Percentiles rank a stretch among this genome's conserved stretches.
These are phyloP conservation scores for Aldabrachelys gigantea DNA, from an alignment of 2,113 vertebrate species.

Conservation along the genomic window DNA sequence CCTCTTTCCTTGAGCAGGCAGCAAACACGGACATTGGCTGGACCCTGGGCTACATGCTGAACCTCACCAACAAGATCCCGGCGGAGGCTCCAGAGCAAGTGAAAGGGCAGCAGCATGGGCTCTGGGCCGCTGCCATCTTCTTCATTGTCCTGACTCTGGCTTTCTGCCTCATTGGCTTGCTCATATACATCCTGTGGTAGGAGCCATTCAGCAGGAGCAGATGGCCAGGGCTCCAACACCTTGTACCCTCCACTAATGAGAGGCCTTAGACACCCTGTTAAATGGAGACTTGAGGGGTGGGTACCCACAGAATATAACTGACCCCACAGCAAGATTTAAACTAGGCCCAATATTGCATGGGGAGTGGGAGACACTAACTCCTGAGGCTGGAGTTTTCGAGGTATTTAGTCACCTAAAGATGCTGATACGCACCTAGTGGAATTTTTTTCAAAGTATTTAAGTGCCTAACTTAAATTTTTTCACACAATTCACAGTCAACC, in stretches of 20 bases:
- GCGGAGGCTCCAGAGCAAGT: constrained; percentile 45
- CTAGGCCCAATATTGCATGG: not conserved
- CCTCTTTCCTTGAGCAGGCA: constrained; percentile 72
- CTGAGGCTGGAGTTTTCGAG: not conserved
- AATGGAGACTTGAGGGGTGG: not conserved
- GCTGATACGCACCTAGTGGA: not conserved
- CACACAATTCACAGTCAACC: too few species aligned
- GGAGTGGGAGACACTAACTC: not conserved
- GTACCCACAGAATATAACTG: not conserved
- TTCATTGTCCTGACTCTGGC: constrained; percentile 69
- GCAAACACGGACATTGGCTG: constrained; percentile 84
- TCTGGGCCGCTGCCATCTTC: constrained; percentile 79
- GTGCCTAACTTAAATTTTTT: too few species aligned
- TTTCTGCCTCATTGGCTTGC: not conserved
- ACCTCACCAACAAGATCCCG: constrained; percentile 86
- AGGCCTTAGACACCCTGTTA: not conserved
- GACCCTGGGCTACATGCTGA: constrained; percentile 95
- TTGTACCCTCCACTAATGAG: not conserved
- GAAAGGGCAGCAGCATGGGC: constrained; percentile 67
- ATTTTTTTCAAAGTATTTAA: not conserved
- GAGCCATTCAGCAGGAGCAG: fast-evolving
- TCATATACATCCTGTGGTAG: constrained; percentile 26
- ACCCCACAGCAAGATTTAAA: not conserved
- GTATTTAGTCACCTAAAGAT: not conserved
- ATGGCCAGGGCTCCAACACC: not conserved